Base-by-base conservation (phyloP, 2,888 invertebrate species). In the Lissocephala sabroskyi region DNA sequence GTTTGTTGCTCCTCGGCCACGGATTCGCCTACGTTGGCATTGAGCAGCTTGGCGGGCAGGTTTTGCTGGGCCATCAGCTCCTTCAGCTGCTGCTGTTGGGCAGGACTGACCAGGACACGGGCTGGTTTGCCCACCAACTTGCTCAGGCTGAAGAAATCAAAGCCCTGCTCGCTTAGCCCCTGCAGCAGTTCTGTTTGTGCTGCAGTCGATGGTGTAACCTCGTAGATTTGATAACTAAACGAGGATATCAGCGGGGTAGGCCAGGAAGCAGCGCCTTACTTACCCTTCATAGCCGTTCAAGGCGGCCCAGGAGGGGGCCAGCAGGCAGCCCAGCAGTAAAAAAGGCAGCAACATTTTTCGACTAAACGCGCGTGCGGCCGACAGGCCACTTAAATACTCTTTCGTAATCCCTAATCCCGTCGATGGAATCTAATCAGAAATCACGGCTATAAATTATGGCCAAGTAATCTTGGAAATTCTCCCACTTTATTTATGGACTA, bases 151-250 rank as follows among this genome's bases (percentile, higher is more conserved):
- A 79, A 65, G 43, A 81, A 81, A 37, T 83, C 82, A 40, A 70
- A 79, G 1, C 70, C 65, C 2, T 71, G 45, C 18, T 17, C 47
- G 17, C 53, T 59, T 0, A 77, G 52, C 13, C 47, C 19, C n/a
- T 56, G 48, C 1, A 83, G 45, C 3, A 70, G 37, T 3, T 68
- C 50, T 0, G 45, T 49, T 19, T 83, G 73, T 3, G 44, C 53
- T 1, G 17, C 19, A 14, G 41, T 61, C 0, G 35, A 16, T 0
- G 78, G 57, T 1, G 59, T 52, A 2, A 80, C 53, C 32, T 82
- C 79, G 28, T 79, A 82, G 10, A 82, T 59, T 45, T 74, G 80
- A 43, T 64, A 81, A 5, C 82, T 82, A 39, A n/a, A 49, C 11
- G 10, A 37, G 2, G 2, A 9, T 35, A 35, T 2, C 13, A 16